Percentiles rank a stretch among this genome's conserved stretches.
These are phyloP conservation scores for Papilio polytes DNA, from an alignment of 1,140 invertebrate genomes.

Conservation along the genomic window DNA sequence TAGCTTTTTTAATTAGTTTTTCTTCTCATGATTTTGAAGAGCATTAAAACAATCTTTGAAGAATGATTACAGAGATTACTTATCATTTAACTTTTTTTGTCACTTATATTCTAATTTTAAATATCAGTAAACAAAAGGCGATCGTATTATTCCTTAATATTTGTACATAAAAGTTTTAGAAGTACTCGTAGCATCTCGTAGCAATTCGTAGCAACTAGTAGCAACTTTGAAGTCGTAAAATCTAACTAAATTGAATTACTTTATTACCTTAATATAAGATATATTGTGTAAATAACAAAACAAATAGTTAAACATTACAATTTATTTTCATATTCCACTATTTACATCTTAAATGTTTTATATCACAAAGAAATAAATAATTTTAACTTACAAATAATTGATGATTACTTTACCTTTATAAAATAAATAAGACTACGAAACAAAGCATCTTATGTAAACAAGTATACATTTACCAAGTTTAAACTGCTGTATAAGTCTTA, in stretches of 20 bases:
- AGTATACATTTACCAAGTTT: not conserved
- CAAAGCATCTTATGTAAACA: not conserved
- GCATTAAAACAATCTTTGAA: not conserved
- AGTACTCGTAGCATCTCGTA: not conserved
- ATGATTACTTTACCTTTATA: slow-evolving; percentile 4
- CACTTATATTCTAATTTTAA: too few species aligned
- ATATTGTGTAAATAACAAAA: slow-evolving; percentile 18
- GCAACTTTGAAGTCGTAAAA: not conserved
- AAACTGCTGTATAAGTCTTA: not conserved
- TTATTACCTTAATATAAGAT: not conserved
- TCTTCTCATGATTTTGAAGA: not conserved
- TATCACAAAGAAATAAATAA: slow-evolving; percentile 38
- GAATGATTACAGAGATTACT: not conserved
- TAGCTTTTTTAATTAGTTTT: slow-evolving; percentile 12
- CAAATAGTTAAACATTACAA: slow-evolving; percentile 30
- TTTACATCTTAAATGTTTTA: slow-evolving; percentile 39
- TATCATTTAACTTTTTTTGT: too few species aligned
- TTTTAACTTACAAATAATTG: slow-evolving; percentile 5
- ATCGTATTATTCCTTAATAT: not conserved
- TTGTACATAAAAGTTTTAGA: not conserved
- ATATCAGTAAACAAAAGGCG: too few species aligned
- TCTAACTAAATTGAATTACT: too few species aligned
- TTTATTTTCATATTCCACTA: slow-evolving; percentile 30
- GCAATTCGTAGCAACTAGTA: not conserved
- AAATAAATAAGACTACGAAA: slow-evolving; percentile 2